These are phyloP conservation scores for Tamias sibiricus DNA, from an alignment of 2,113 vertebrate genomes.

Conservation along the genomic window DNA sequence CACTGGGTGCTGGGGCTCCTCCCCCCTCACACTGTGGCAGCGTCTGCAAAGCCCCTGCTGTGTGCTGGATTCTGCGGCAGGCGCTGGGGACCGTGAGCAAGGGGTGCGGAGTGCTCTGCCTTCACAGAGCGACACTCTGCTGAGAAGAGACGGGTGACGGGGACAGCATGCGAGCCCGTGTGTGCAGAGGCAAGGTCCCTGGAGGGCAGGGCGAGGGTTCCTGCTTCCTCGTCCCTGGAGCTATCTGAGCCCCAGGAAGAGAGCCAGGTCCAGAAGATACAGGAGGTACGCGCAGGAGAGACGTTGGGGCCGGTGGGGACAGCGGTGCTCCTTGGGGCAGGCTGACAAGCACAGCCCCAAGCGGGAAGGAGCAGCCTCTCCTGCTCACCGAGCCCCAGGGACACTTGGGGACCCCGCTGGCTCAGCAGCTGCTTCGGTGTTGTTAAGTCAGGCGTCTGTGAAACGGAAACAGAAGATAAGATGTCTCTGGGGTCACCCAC, in stretches of 20 bases:
- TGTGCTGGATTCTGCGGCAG: not conserved
- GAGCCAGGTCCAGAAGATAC: not conserved
- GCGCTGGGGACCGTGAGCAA: rapidly evolving
- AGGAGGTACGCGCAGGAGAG: too few relatives aligned
- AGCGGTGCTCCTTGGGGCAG: rapidly evolving
- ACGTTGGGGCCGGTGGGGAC: not conserved
- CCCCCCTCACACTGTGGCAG: not conserved
- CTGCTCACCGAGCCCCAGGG: rapidly evolving
- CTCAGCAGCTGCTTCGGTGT: not conserved
- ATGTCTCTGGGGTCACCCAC: not conserved
- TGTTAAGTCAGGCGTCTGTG: not conserved
- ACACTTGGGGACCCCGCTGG: not conserved
- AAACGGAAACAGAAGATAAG: not conserved
- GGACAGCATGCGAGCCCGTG: rapidly evolving
- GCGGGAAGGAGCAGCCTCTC: rapidly evolving
- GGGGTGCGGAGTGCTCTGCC: not conserved
- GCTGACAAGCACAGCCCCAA: rapidly evolving
- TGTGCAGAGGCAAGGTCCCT: not conserved
- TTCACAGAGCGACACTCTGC: not conserved
- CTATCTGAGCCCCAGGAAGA: not conserved
- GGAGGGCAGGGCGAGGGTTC: rapidly evolving
- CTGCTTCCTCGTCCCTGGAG: not conserved
- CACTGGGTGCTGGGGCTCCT: too few relatives aligned
- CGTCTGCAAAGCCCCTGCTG: not conserved
- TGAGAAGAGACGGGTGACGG: not conserved